Conservation (phyloP, 1,140 invertebrate genomes). For the Oppia nitens region DNA sequence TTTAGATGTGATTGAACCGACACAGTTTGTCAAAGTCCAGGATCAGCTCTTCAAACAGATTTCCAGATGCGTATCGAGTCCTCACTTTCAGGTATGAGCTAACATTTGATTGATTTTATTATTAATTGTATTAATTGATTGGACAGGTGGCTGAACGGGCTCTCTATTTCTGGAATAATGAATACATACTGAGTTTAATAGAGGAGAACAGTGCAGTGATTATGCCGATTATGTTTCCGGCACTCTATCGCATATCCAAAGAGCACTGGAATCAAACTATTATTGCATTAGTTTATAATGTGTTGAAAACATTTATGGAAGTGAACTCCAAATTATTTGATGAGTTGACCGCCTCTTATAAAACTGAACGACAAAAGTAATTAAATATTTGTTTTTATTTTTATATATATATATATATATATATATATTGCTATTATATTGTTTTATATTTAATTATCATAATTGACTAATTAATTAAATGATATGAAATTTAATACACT, state of each 20-base stretch:
- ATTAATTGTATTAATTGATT: neutral
- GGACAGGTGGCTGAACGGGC: conserved; percentile 86
- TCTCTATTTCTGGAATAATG: conserved; percentile 98
- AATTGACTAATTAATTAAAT: too few relatives aligned
- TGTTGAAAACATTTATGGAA: conserved; percentile 98
- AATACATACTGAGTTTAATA: conserved; percentile 94
- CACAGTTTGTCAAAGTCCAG: conserved; percentile 95
- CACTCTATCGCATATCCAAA: conserved; percentile 89
- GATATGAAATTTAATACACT: too few relatives aligned
- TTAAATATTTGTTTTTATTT: too few relatives aligned
- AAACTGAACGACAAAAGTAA: conserved; percentile 24
- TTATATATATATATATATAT: too few relatives aligned
- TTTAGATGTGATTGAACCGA: conserved; percentile 93
- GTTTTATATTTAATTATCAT: too few relatives aligned
- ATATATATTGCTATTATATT: too few relatives aligned
- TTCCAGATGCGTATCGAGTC: conserved; percentile 93
- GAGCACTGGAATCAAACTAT: conserved; percentile 99
- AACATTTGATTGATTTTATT: conserved; percentile 5
- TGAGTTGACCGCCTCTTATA: conserved; percentile 23
- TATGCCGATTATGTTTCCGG: conserved; percentile 78
- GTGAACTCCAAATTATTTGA: conserved; percentile 99
- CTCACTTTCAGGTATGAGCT: conserved; percentile 50
- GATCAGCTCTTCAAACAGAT: conserved; percentile 92
- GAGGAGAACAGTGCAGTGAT: conserved; percentile 61
- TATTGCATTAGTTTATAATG: conserved; percentile 97